Conservation (phyloP, 2,113 vertebrate species). For the Clinocottus analis region DNA sequence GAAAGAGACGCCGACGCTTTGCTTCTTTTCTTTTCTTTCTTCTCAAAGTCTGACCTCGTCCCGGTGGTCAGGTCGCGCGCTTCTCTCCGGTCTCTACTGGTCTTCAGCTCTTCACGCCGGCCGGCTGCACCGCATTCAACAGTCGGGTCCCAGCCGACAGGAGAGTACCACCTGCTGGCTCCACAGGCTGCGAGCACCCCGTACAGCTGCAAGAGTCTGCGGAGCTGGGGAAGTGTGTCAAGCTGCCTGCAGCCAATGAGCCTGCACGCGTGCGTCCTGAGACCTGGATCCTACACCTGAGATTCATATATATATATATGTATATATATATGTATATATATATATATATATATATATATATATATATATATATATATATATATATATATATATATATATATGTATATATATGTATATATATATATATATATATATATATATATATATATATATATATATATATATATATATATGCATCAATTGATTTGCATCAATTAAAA, state of each 20-base stretch:
- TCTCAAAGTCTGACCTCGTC: background rate
- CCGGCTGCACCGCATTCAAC: conserved; percentile 20
- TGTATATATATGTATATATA: too few relatives aligned
- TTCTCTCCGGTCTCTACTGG: background rate
- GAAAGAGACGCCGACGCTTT: background rate
- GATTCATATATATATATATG: too few relatives aligned
- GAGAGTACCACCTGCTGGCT: conserved; percentile 66
- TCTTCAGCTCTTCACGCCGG: background rate
- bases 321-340: too few relatives aligned
- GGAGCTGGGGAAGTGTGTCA: conserved; percentile 54
- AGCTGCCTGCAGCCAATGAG: conserved; percentile 32
- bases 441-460: too few relatives aligned
- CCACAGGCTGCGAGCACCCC: conserved; percentile 23
- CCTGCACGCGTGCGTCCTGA: conserved; percentile 27
- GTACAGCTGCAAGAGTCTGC: conserved; percentile 36
- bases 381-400: too few relatives aligned
- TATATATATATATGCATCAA: too few relatives aligned
- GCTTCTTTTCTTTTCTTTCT: background rate
- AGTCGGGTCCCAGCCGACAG: conserved; percentile 7
- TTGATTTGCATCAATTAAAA: too few relatives aligned
- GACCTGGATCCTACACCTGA: conserved; percentile 26
- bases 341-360: too few relatives aligned
- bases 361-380: too few relatives aligned
- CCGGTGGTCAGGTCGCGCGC: background rate
- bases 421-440: too few relatives aligned